A percentile compares a stretch with the other conserved stretches of the same genome.
Conservation (phyloP, 2,113 vertebrate genomes). For the Alaudala cheleensis region DNA sequence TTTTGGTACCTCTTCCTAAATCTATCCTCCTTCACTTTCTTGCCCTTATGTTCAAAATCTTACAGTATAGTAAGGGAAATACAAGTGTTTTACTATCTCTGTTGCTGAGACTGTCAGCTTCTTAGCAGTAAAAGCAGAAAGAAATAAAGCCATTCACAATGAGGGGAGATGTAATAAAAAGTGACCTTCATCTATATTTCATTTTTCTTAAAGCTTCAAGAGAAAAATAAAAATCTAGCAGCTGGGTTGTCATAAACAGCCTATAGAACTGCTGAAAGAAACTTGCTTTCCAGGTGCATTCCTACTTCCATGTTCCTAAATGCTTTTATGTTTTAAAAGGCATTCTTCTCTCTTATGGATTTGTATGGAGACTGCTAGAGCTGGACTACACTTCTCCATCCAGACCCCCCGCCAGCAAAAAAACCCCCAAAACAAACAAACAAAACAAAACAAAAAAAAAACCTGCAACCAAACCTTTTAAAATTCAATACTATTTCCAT, state of each 20-base stretch:
- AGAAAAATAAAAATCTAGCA: neutral
- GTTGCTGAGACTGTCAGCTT: neutral
- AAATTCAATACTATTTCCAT: neutral
- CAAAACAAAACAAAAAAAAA: no score
- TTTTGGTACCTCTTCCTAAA: neutral
- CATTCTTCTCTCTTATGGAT: neutral
- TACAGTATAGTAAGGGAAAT: neutral
- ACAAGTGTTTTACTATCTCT: neutral
- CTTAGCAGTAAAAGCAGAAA: neutral
- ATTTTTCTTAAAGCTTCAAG: slow-evolving; percentile 17
- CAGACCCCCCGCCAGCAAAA: neutral
- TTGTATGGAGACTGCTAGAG: neutral
- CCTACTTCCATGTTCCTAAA: neutral
- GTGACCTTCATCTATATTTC: slow-evolving; percentile 10
- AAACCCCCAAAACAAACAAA: neutral
- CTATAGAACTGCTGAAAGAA: neutral
- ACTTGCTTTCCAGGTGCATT: neutral
- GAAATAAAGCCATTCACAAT: neutral
- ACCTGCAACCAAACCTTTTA: neutral
- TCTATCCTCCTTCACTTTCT: neutral
- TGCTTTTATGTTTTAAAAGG: neutral
- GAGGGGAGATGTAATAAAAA: neutral
- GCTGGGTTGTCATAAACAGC: neutral
- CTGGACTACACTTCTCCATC: neutral
- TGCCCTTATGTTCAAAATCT: neutral